Percentiles rank a stretch among this genome's conserved stretches.
phyloP scores from a whole-genome alignment of 2,113 vertebrate genomes.

The Todiramphus saurophagus region DNA sequence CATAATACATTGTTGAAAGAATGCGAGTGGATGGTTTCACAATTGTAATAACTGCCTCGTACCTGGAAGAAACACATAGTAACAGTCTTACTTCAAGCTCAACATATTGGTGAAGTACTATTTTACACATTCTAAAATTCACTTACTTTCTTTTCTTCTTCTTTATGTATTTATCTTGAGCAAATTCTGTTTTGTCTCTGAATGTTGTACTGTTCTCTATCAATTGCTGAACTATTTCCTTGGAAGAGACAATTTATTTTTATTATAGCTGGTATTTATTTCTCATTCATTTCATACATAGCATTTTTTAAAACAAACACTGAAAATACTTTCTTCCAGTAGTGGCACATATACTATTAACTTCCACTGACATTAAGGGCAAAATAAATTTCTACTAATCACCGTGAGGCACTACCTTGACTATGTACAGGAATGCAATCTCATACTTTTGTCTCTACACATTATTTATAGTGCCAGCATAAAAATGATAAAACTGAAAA shows the following conservation, averaged over 20 bases:
- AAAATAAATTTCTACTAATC: background rate
- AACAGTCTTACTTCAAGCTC: background rate
- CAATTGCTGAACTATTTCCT: constrained; percentile 97
- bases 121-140: background rate
- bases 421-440: background rate
- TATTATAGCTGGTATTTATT: background rate
- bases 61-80: constrained; percentile 74
- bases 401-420: background rate
- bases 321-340: background rate
- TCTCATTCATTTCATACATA: background rate
- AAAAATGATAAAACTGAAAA: background rate
- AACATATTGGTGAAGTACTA: background rate
- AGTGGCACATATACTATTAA: background rate
- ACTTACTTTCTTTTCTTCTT: constrained; percentile 99
- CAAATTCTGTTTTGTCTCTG: constrained; percentile 94
- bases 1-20: constrained; percentile 97
- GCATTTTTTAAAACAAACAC: background rate
- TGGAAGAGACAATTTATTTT: constrained; percentile 59
- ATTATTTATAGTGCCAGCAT: background rate
- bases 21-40: constrained; percentile 92
- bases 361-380: background rate
- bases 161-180: constrained; percentile 98
- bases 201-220: constrained; percentile 98
- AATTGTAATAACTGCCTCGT: constrained; percentile 87
- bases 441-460: background rate